These are phyloP conservation scores for Pseudoips prasinana DNA, from an alignment of 2,888 invertebrate genomes.

Conservation along the genomic window DNA sequence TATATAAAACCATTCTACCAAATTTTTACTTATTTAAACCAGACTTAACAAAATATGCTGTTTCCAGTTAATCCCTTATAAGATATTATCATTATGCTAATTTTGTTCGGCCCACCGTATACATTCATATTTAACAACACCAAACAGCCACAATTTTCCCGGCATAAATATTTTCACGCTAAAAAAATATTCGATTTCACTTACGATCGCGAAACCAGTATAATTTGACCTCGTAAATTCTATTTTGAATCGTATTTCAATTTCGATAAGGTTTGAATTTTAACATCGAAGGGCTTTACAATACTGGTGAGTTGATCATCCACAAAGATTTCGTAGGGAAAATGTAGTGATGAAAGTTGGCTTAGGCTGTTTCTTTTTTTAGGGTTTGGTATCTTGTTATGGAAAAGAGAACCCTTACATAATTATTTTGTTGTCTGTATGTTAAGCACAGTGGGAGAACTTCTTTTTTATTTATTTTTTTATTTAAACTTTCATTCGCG, in stretches of 20 bases:
- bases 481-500: too few relatives aligned
- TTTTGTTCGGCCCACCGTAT: conserved; percentile 3
- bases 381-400: too few relatives aligned
- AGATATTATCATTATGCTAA: too few relatives aligned
- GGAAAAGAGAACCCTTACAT: too few relatives aligned
- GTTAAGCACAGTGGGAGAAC: too few relatives aligned
- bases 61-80: too few relatives aligned
- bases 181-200: conserved; percentile 46
- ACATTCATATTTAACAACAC: conserved; percentile 21
- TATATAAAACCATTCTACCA: too few relatives aligned
- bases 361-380: conserved; percentile 43
- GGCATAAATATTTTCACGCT: conserved; percentile 24
- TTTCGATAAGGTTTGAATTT: neutral
- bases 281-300: conserved; percentile 6
- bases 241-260: neutral
- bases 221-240: conserved; percentile 1
- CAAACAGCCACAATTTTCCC: conserved; percentile 18
- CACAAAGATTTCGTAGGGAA: conserved; percentile 40
- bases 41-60: too few relatives aligned
- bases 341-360: conserved; percentile 54
- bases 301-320: conserved; percentile 31
- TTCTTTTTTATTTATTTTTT: too few relatives aligned
- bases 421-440: too few relatives aligned
- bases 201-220: conserved; percentile 23
- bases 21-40: too few relatives aligned